These are phyloP conservation scores for Reticulitermes speratus DNA, from an alignment of 1,140 invertebrate species.

Conservation along the genomic window DNA sequence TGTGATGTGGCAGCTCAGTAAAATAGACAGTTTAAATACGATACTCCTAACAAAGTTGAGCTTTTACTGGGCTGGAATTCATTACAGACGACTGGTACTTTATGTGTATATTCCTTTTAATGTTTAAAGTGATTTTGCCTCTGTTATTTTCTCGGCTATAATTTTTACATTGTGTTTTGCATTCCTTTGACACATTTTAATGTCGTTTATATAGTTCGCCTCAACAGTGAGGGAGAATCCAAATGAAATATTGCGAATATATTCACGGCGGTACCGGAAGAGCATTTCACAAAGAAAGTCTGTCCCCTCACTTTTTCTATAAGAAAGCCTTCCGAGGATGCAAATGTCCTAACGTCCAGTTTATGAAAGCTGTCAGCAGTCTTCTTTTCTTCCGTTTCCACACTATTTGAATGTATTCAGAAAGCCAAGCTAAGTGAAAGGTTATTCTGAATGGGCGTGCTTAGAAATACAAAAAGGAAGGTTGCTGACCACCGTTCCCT, in stretches of 20 bases:
- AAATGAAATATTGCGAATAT: background rate
- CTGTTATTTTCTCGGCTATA: background rate
- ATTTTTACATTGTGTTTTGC: background rate
- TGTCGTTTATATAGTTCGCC: background rate
- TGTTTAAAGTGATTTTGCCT: no score
- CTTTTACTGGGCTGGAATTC: no score
- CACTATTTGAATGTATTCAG: background rate
- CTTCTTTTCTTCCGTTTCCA: background rate
- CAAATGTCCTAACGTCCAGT: slow-evolving; percentile 6
- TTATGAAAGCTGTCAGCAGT: background rate
- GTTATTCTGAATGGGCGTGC: background rate
- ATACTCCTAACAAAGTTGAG: no score
- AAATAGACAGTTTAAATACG: no score
- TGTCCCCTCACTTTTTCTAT: background rate
- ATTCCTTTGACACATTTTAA: background rate
- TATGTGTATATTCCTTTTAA: no score
- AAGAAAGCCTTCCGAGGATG: background rate
- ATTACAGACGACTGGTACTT: no score
- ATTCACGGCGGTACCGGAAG: background rate
- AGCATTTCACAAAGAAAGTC: background rate
- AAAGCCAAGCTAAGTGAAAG: background rate
- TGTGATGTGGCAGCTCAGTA: no score
- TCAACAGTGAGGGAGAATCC: background rate
- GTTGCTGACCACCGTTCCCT: background rate
- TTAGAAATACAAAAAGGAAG: background rate